phyloP scores from a whole-genome alignment of 2,113 vertebrate species.

The Anguilla japonica region DNA sequence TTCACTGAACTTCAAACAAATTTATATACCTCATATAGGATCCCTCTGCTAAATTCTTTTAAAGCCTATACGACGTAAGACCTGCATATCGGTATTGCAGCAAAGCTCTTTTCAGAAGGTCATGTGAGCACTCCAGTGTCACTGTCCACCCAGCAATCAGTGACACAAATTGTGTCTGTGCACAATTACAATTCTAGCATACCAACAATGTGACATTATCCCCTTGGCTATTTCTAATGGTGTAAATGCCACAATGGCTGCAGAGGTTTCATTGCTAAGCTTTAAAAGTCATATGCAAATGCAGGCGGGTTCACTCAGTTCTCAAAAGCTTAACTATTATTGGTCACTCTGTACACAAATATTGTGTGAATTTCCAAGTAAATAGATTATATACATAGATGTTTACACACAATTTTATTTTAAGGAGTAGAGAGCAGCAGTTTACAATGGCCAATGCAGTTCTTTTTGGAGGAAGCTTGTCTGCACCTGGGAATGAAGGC shows the following conservation, averaged over 20 bases:
- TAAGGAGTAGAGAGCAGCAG: not conserved
- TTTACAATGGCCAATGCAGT: not conserved
- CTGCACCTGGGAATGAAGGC: not conserved
- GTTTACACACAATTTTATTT: too few species aligned
- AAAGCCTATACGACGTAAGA: not conserved
- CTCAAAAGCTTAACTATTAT: not conserved
- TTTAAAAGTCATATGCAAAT: not conserved
- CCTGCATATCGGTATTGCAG: not conserved
- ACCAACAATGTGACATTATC: not conserved
- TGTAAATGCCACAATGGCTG: too few species aligned
- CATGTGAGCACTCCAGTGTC: not conserved
- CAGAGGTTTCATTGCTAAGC: too few species aligned
- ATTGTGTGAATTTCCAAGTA: not conserved
- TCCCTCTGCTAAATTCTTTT: not conserved
- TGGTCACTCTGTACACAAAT: not conserved
- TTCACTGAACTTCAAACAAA: not conserved
- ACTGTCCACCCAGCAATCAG: not conserved
- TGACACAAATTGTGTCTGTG: not conserved
- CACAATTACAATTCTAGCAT: not conserved
- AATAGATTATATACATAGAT: too few species aligned
- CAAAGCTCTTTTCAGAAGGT: not conserved
- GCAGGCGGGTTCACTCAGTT: not conserved
- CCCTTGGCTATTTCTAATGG: too few species aligned
- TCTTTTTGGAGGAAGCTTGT: not conserved
- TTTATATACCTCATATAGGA: not conserved